phyloP scores from a whole-genome alignment of 2,888 invertebrate genomes.

The Sarcophaga rosellei region DNA sequence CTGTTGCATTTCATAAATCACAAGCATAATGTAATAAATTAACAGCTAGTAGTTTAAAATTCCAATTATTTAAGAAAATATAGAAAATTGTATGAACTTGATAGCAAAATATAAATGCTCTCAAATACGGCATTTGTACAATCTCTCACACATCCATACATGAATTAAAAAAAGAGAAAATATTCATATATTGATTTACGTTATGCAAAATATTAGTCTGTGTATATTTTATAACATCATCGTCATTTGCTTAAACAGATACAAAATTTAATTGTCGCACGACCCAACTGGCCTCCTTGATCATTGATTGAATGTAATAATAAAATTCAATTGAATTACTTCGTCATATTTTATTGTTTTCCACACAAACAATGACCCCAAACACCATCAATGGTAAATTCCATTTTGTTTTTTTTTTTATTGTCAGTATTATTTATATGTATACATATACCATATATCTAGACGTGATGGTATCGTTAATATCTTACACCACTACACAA shows the following conservation, averaged over 20 bases:
- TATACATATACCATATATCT: background rate
- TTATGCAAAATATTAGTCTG: constrained; percentile 49
- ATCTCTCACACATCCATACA: background rate
- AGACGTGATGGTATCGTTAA: background rate
- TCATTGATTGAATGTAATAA: constrained; percentile 81
- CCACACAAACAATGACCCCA: constrained; percentile 58
- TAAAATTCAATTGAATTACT: constrained; percentile 70
- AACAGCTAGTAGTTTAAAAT: background rate
- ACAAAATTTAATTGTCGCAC: constrained; percentile 81
- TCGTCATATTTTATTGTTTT: constrained; percentile 59
- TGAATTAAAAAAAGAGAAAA: background rate
- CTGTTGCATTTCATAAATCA: background rate
- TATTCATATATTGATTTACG: background rate
- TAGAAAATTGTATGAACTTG: constrained; percentile 57
- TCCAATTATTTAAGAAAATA: background rate
- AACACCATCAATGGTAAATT: constrained; percentile 58
- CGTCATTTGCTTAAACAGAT: constrained; percentile 61
- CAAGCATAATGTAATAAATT: constrained; percentile 63
- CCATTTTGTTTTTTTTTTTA: constrained; percentile 41
- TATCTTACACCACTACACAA: constrained; percentile 37
- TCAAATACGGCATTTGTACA: constrained; percentile 12
- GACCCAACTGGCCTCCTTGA: constrained; percentile 81
- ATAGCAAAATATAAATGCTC: constrained; percentile 32
- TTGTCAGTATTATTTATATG: constrained; percentile 19
- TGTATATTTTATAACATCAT: constrained; percentile 2